Conservation (phyloP, 1,140 invertebrate genomes). For the Papilio glaucus region DNA sequence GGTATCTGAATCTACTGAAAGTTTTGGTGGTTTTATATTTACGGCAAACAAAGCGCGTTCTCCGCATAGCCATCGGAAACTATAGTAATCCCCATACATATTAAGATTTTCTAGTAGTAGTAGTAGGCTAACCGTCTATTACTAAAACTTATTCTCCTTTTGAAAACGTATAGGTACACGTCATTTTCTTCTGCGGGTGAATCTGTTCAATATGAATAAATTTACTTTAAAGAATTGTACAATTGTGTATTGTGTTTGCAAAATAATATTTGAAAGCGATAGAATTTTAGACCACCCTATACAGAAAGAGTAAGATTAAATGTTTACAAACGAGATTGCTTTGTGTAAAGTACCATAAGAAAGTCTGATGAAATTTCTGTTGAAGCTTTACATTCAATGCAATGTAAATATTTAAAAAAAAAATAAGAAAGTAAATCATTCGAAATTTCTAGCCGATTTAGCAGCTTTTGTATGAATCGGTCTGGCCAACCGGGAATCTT, state of each 20-base stretch:
- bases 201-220: neutral
- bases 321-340: constrained; percentile 32
- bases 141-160: too few species aligned
- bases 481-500: too few species aligned
- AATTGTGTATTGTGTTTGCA: constrained; percentile 14
- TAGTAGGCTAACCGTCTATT: too few species aligned
- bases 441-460: neutral
- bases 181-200: neutral
- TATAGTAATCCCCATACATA: too few species aligned
- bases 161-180: neutral
- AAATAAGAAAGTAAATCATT: neutral
- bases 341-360: constrained; percentile 9
- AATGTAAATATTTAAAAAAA: neutral
- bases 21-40: neutral
- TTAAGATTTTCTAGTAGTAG: too few species aligned
- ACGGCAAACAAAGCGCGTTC: too few species aligned
- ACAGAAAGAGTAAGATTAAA: constrained; percentile 7
- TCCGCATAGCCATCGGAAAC: too few species aligned
- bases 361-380: neutral
- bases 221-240: constrained; percentile 1
- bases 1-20: too few species aligned
- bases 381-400: neutral
- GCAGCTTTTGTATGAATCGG: neutral
- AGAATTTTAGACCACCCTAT: neutral
- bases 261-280: neutral